Base-by-base conservation (phyloP, 2,888 invertebrate species). In the Philonicus albiceps region DNA sequence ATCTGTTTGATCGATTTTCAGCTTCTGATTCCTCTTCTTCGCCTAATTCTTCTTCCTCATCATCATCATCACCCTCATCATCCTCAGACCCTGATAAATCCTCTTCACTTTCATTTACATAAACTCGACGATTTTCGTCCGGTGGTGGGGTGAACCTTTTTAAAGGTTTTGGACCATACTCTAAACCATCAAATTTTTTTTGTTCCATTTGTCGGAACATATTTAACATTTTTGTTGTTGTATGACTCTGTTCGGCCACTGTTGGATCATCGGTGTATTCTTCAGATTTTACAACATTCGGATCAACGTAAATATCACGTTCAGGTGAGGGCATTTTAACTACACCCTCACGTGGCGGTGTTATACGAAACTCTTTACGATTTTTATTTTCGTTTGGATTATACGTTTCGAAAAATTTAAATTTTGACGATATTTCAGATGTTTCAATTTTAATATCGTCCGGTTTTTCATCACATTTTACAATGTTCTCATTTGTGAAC, bases 61-160 rank as follows among this genome's bases (percentile, higher is more conserved):
- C 88, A 86, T 94, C 94, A 3, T 86, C 88, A 86, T 94, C 94
- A 72, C 89, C 89, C 30, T 89, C 89, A 4, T 90, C 90, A 16
- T 93, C 93, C 22, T 94, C 93, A 40, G 92, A 89, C 1, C 89
- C 91, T n/a, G 92, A 92, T 0, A 90, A 89, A 8, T 90, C 89
- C 34, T 94, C 93, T 6, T 92, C 90, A 37, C 85, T 90, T 40
- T 92, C 92, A 5, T 90, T 89, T 73, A 93, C 93, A 78, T 88
- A 89, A 16, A 88, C 22, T 0, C 89, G 87, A 5, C 91, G 92
- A 22, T 93, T 93, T 4, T 93, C 94, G 89, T 97, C 96, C 19
- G 97, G 97, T 0, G 98, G 98, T 1, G 98, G 98, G 0, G 98
- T 98, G 92, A 98, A 98, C 87, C 97, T 93, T 91, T 97, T 98